Evolutionary conservation across 2,797 vertebrate genomes (phyloP).

Genomic region (Platalea minor): DNA sequence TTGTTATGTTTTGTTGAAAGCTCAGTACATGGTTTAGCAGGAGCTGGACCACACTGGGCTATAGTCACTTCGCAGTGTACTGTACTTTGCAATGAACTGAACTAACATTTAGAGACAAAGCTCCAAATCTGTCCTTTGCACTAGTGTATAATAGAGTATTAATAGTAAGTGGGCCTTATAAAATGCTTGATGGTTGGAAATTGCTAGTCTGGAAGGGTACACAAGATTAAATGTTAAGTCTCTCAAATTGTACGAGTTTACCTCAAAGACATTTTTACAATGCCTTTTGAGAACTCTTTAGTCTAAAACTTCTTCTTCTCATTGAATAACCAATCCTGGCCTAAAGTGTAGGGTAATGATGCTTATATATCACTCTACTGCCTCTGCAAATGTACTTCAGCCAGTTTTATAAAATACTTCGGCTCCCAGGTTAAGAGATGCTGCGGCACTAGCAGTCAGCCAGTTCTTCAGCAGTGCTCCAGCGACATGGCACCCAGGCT

Average conservation of each 20-base stretch:
- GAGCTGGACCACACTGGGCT: background rate
- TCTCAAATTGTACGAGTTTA: background rate
- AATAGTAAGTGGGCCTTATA: background rate
- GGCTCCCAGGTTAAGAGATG: background rate
- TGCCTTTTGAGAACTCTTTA: background rate
- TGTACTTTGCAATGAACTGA: background rate
- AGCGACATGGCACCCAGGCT: background rate
- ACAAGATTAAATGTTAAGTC: conserved; percentile 4
- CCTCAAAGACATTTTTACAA: background rate
- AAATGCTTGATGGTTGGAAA: background rate
- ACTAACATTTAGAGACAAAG: background rate
- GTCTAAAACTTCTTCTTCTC: background rate
- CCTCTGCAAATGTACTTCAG: background rate
- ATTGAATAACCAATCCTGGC: background rate
- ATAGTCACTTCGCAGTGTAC: background rate
- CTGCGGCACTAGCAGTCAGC: background rate
- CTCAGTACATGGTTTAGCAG: background rate
- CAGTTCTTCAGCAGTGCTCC: background rate
- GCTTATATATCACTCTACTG: background rate
- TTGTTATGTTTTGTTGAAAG: background rate
- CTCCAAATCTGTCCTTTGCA: background rate
- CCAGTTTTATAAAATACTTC: background rate
- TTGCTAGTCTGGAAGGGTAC: conserved; percentile 7
- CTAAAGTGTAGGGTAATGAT: background rate
- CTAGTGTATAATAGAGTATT: background rate